Conservation (phyloP, 2,797 vertebrate genomes). For the Manis crassicaudata region DNA sequence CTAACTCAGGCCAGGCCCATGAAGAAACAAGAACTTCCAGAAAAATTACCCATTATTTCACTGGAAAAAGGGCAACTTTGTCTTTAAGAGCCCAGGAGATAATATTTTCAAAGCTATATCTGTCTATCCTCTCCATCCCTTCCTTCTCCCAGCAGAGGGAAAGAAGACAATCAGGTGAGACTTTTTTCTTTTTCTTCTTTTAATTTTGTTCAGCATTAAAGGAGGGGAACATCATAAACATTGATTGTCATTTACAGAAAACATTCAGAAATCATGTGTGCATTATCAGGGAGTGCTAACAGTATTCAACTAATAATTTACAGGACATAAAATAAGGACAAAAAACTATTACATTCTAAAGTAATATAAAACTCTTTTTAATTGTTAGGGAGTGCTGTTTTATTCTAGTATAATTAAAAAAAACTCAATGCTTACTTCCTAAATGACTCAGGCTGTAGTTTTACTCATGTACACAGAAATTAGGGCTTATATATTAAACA, state of each 20-base stretch:
- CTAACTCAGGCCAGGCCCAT: not conserved
- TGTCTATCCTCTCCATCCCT: not conserved
- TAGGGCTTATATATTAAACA: constrained; percentile 86
- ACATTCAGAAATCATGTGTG: constrained; percentile 93
- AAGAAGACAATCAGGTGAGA: constrained; percentile 68
- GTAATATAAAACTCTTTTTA: constrained; percentile 87
- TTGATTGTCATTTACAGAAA: constrained; percentile 94
- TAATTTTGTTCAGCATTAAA: constrained; percentile 89
- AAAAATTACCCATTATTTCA: not conserved
- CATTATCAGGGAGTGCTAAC: constrained; percentile 90
- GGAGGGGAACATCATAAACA: constrained; percentile 90
- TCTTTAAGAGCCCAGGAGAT: not conserved
- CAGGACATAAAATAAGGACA: constrained; percentile 88
- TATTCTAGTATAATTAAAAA: constrained; percentile 86
- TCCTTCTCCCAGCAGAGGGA: not conserved
- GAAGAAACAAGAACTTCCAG: not conserved
- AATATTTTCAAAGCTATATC: not conserved
- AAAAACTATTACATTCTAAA: constrained; percentile 91
- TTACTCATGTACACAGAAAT: constrained; percentile 86
- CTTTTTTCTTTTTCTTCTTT: constrained; percentile 85
- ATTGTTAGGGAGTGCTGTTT: constrained; percentile 84
- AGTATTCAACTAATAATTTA: constrained; percentile 91
- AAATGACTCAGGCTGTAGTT: constrained; percentile 88
- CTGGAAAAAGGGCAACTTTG: not conserved
- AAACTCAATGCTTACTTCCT: constrained; percentile 84